A percentile compares a stretch with the other conserved stretches of the same genome.
Evolutionary conservation across 2,113 vertebrate species (phyloP).

Genomic region (Eublepharis macularius): DNA sequence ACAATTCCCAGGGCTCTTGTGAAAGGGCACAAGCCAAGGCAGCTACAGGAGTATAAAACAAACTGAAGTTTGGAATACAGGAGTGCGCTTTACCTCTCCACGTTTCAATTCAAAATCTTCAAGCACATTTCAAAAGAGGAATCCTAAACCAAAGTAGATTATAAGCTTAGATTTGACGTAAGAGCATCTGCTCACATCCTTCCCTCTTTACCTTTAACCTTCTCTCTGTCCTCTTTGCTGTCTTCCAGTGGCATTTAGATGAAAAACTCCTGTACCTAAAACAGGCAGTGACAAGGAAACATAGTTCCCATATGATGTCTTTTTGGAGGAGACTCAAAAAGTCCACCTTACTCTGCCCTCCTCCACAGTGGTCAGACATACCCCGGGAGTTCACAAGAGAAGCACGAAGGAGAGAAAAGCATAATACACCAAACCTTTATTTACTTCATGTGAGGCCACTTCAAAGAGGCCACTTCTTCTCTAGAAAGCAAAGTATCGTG

Average conservation of each 20-base stretch:
- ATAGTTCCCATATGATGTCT: too few species aligned
- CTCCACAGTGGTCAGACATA: neutral
- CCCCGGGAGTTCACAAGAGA: neutral
- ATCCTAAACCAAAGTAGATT: neutral
- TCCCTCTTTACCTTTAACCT: neutral
- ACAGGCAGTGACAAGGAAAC: too few species aligned
- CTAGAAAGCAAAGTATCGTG: neutral
- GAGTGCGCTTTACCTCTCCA: too few species aligned
- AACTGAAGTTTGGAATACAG: too few species aligned
- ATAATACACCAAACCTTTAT: too few species aligned
- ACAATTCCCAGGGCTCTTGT: neutral
- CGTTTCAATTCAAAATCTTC: too few species aligned
- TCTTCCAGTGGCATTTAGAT: too few species aligned
- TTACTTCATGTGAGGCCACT: too few species aligned
- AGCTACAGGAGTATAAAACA: too few species aligned
- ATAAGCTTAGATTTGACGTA: neutral
- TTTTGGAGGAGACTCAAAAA: neutral
- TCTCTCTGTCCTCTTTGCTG: neutral
- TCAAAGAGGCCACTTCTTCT: neutral
- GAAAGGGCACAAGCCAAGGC: too few species aligned
- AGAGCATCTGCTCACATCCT: neutral
- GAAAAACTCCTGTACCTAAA: too few species aligned
- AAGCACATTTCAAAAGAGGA: neutral
- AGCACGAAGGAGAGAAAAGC: neutral
- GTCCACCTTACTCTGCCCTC: neutral